Conservation (phyloP, 2,888 invertebrate genomes). For the Bellardia pandia region DNA sequence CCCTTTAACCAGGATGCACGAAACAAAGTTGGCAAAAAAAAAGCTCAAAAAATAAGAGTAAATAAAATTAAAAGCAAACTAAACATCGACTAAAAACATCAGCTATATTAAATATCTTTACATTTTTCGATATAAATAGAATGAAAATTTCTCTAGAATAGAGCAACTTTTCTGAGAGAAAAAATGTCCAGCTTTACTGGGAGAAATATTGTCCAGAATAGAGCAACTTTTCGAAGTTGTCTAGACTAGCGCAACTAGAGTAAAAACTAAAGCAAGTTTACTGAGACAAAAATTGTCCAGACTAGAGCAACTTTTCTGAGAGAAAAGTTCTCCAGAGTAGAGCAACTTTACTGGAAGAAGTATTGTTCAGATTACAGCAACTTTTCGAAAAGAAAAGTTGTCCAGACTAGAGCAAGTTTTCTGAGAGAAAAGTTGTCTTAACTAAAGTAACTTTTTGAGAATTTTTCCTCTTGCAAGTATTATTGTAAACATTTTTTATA, state of each 20-base stretch:
- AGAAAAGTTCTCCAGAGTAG: neutral
- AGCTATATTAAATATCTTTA: neutral
- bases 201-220: neutral
- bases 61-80: neutral
- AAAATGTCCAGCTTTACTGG: neutral
- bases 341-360: neutral
- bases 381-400: neutral
- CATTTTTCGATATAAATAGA: neutral
- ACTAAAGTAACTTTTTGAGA: too few species aligned
- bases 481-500: too few species aligned
- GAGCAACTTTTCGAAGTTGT: neutral
- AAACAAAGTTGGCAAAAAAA: conserved; percentile 20
- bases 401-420: neutral
- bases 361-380: neutral
- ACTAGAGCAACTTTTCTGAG: neutral
- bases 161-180: neutral
- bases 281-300: neutral
- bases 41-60: neutral
- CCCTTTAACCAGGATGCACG: conserved; percentile 25
- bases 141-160: neutral
- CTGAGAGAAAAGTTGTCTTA: neutral
- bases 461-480: too few species aligned
- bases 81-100: neutral
- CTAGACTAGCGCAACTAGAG: neutral
- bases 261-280: neutral